Evolutionary conservation across 2,888 invertebrate genomes (phyloP), one percentile per base, ranked within the genome.

Genomic region (Lasioglossum calceatum): DNA sequence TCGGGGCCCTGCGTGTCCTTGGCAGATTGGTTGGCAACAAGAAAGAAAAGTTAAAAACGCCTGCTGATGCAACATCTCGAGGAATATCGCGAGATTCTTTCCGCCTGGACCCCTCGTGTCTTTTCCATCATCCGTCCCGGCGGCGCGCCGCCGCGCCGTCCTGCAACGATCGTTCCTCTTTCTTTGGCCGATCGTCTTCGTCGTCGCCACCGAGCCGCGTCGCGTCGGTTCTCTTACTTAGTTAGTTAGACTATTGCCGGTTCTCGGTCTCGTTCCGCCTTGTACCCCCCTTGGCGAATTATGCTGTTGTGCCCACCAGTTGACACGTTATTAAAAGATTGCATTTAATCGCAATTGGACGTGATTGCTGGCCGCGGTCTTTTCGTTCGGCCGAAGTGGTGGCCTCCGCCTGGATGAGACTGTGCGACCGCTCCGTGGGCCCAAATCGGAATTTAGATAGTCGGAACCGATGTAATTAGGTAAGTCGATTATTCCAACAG

Each of bases 241-340:
- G 50, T 50, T 50, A 19, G 50, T 23, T 50, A 19, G 50, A 50
- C 50, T 50, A 50, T 50, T 50, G 50, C 50, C 79, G 42, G 58
- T n/a, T 36, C 50, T 16, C 79, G 78, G 73, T 82, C 75, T 72
- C 54, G 77, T 81, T 79, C 79, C 85, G 71, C 61, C 64, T 77
- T 82, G 71, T 78, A 76, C 81, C 84, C 87, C 89, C 86, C 64
- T 83, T 79, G 87, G 71, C 81, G 89, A 91, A 91, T 92, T 92
- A 89, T 90, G 84, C 91, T 87, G 87, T 93, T 92, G 90, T 80
- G 87, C 80, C 85, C 82, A 85, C 79, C 89, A 87, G 85, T 91
- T 91, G 89, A 90, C 91, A 91, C 90, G 86, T 92, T 93, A 93
- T 93, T 93, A 92, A 91, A 93, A 92, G 90, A 93, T 93, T 93